Conservation (phyloP, 2,888 invertebrate genomes). For the Oligia fasciuncula region DNA sequence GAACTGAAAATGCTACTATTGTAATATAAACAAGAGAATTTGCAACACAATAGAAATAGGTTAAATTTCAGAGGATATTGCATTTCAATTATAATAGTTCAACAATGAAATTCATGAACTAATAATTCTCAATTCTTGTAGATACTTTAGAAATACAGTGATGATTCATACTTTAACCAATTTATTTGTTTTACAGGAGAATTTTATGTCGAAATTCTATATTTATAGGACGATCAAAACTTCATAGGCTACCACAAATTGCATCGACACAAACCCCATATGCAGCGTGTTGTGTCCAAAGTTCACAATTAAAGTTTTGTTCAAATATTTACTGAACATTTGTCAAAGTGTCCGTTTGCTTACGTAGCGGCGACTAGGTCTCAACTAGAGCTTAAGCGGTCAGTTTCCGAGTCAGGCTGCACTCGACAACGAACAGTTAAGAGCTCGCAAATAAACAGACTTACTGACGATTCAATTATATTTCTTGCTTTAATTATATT, state of each 20-base stretch:
- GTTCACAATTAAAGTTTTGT: conserved; percentile 44
- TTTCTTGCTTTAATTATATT: no score
- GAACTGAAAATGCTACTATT: background rate
- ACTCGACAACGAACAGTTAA: conserved; percentile 37
- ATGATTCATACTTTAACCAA: background rate
- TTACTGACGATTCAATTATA: conserved; percentile 51
- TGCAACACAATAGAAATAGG: no score
- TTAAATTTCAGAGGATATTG: background rate
- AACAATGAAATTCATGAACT: no score
- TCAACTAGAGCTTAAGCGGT: conserved; percentile 56
- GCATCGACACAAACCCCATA: background rate
- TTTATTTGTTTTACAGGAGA: no score
- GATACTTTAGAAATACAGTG: background rate
- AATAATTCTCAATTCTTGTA: background rate
- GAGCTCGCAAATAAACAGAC: conserved; percentile 58
- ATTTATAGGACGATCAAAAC: background rate
- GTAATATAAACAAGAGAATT: background rate
- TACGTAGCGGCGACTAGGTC: conserved; percentile 42
- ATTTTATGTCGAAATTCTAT: background rate
- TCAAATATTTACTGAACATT: conserved; percentile 56
- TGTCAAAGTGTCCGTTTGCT: conserved; percentile 55
- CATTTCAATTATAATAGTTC: background rate
- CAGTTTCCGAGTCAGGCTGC: conserved; percentile 50
- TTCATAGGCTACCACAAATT: background rate
- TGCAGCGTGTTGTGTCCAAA: background rate